These are phyloP conservation scores for Sycophaga agraensis DNA, from an alignment of 1,140 invertebrate genomes.

Conservation along the genomic window DNA sequence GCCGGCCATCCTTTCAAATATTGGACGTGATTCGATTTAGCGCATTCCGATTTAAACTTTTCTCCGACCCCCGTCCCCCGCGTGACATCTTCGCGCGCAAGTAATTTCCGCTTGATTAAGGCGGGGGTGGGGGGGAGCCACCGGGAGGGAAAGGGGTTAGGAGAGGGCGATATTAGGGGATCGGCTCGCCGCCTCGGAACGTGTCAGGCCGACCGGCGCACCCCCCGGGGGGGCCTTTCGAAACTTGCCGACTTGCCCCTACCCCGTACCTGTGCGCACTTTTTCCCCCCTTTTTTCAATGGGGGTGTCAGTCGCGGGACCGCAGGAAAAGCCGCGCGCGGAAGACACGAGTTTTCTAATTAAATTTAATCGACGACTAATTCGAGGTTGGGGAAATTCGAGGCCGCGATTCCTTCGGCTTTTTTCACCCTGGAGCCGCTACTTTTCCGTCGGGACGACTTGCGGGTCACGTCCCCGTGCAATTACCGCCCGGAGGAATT, in stretches of 20 bases:
- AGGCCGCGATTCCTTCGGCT: background rate
- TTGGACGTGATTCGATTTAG: conserved; percentile 54
- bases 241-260: background rate
- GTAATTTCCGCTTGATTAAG: conserved; percentile 54
- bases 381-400: conserved; percentile 21
- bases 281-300: background rate
- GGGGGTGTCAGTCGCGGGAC: no score
- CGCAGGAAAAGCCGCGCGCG: conserved; percentile 20
- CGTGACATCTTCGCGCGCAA: conserved; percentile 48
- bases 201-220: conserved; percentile 11
- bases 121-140: conserved; percentile 23
- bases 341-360: conserved; percentile 38
- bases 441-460: background rate
- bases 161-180: conserved; percentile 30
- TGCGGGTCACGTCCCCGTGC: background rate
- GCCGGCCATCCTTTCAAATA: conserved; percentile 20
- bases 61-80: conserved; percentile 34
- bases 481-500: background rate
- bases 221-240: background rate
- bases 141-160: background rate
- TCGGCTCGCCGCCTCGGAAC: background rate
- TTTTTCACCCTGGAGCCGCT: background rate
- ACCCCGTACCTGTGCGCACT: background rate
- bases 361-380: conserved; percentile 46
- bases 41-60: conserved; percentile 55